Evolutionary conservation across 2,113 vertebrate species (phyloP).

Genomic region (Sylvietta virens): DNA sequence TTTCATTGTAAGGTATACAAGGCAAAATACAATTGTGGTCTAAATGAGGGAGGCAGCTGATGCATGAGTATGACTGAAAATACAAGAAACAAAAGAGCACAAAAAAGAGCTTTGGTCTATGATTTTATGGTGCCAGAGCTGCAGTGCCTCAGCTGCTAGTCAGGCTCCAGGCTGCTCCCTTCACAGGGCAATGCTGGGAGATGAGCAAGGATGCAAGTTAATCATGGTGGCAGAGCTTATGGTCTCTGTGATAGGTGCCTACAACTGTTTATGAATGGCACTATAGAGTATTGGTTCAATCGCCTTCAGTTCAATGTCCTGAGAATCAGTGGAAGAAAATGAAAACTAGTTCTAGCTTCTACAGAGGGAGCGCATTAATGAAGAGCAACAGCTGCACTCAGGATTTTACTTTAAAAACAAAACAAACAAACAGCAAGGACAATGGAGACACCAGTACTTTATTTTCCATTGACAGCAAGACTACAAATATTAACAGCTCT

Average conservation of each 20-base stretch:
- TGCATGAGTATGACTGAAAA: neutral
- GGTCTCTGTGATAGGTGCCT: fast-evolving
- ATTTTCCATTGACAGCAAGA: neutral
- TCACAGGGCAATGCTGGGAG: neutral
- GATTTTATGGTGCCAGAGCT: neutral
- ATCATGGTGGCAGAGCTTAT: fast-evolving
- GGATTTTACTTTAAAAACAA: neutral
- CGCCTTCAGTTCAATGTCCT: neutral
- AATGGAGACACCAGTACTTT: neutral
- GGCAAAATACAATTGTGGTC: neutral
- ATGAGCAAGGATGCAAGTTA: neutral
- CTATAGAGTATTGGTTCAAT: fast-evolving
- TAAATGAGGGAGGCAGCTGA: neutral
- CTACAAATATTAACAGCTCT: neutral
- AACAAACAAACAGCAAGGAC: neutral
- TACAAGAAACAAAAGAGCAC: neutral
- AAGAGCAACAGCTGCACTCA: neutral
- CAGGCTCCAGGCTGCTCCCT: neutral
- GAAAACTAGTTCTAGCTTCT: neutral
- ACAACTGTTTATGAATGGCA: neutral
- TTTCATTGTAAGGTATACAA: neutral
- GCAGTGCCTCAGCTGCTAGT: neutral
- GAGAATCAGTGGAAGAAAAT: neutral
- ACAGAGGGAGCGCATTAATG: neutral
- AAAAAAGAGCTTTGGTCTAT: neutral